Evolutionary conservation across 2,888 invertebrate genomes (phyloP).

Genomic region (Ommatoiulus sabulosus): DNA sequence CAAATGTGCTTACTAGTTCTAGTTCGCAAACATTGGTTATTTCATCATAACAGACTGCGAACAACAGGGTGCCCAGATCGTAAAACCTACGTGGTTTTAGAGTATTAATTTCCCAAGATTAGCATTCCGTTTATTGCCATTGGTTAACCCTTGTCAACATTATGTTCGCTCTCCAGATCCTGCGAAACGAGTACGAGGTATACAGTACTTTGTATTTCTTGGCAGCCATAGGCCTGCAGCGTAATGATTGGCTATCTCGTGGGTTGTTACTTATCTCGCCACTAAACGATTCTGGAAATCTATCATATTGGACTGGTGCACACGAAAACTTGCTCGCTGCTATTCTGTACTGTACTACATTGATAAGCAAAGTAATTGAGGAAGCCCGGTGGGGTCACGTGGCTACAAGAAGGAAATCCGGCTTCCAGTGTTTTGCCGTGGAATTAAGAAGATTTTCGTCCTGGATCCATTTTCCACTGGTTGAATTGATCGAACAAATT

Average conservation of each 20-base stretch:
- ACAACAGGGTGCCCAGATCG: too few species aligned
- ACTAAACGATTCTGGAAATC: neutral
- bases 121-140: too few species aligned
- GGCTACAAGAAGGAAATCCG: constrained; percentile 16
- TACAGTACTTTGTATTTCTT: too few species aligned
- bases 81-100: too few species aligned
- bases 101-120: too few species aligned
- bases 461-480: constrained; percentile 22
- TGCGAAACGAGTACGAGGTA: too few species aligned
- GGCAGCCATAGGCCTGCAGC: neutral
- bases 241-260: neutral
- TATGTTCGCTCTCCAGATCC: too few species aligned
- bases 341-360: neutral
- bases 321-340: neutral
- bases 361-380: constrained; percentile 17
- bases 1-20: too few species aligned
- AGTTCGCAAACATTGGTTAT: too few species aligned
- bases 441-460: neutral
- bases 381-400: constrained; percentile 1
- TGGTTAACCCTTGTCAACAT: too few species aligned
- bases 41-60: too few species aligned
- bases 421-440: neutral
- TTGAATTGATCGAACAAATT: constrained; percentile 27
- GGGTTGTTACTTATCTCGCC: neutral
- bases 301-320: neutral